Base-by-base conservation (phyloP, 2,888 invertebrate genomes). In the Epistrophella euchroma region DNA sequence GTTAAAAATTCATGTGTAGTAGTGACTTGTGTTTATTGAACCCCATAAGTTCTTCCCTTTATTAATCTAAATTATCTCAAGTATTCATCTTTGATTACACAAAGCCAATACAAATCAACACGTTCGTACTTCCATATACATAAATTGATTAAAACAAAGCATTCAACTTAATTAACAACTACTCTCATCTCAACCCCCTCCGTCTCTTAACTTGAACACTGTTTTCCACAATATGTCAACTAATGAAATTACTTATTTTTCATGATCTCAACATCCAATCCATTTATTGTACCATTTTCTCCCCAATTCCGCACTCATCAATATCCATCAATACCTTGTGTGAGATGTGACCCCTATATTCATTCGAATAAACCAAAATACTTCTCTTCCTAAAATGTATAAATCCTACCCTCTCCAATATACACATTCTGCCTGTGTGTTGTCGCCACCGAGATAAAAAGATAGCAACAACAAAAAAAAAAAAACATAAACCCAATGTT, bases 311-410 rank as follows among this genome's bases (percentile, higher is more conserved):
- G n/a, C 78, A 76, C 72, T 60, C 80, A 79, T 85, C 81, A 77
- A 85, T 77, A 70, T 77, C 80, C 76, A 72, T 85, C 75, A 55
- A 62, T 78, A 62, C 78, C 62, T 62, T 78, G 62, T 80, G 75
- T 47, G 11, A n/a, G 7, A 43, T 72, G 60, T 74, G 66, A 73
- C 76, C 73, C 58, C 47, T 68, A 68, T 68, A 68, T 76, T 76
- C 72, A 80, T 60, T 72, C 68, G 58, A 47, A 74, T 56, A 58
- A 60, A 85, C 62, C 72, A 76, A 68, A 80, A 56, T 76, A 77
- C 50, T 80, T 85, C 62, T 37, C 72, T 28, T 32, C 72, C 28
- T 22, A 28, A 62, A 68, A 80, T 70, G 43, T 73, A 55, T 76
- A 60, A 76, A 62, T 43, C 75, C 66, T 45, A 62, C 50, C 75